Conservation (phyloP, 2,888 invertebrate species). For the Heliconius hortense region DNA sequence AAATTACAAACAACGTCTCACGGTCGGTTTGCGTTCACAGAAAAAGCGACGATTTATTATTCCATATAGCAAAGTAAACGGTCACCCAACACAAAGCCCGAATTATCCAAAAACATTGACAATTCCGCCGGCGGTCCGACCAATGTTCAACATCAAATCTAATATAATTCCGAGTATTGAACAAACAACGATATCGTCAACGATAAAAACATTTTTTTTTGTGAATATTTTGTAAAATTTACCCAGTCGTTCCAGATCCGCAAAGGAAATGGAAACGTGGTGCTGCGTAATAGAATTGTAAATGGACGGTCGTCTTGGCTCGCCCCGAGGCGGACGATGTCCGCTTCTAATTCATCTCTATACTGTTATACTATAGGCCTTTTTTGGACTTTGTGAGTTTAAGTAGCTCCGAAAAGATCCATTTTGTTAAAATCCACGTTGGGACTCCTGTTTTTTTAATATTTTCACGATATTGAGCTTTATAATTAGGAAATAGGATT, state of each 20-base stretch:
- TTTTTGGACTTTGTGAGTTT: slow-evolving; percentile 46
- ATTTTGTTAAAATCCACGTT: slow-evolving; percentile 43
- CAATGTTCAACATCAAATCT: slow-evolving; percentile 47
- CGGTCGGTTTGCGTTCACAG: background rate
- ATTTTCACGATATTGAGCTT: background rate
- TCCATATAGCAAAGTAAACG: slow-evolving; percentile 36
- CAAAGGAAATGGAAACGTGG: slow-evolving; percentile 40
- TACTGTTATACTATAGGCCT: slow-evolving; percentile 43
- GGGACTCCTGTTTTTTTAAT: slow-evolving; percentile 13
- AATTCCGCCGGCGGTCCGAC: slow-evolving; percentile 45
- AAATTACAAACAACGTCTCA: background rate
- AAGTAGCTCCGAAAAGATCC: slow-evolving; percentile 44
- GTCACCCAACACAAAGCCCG: slow-evolving; percentile 37
- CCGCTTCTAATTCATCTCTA: slow-evolving; percentile 46
- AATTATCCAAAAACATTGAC: slow-evolving; percentile 47
- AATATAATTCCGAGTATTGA: slow-evolving; percentile 47
- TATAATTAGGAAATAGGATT: background rate
- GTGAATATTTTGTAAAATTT: slow-evolving; percentile 49
- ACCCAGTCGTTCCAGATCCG: slow-evolving; percentile 28
- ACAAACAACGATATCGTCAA: slow-evolving; percentile 47
- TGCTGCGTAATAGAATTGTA: slow-evolving; percentile 43
- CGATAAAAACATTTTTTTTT: slow-evolving; percentile 48
- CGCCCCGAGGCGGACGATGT: slow-evolving; percentile 39
- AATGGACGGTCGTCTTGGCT: slow-evolving; percentile 35
- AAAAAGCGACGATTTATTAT: slow-evolving; percentile 33